Conservation (phyloP, 2,797 vertebrate genomes). For the Anabacerthia variegaticeps region DNA sequence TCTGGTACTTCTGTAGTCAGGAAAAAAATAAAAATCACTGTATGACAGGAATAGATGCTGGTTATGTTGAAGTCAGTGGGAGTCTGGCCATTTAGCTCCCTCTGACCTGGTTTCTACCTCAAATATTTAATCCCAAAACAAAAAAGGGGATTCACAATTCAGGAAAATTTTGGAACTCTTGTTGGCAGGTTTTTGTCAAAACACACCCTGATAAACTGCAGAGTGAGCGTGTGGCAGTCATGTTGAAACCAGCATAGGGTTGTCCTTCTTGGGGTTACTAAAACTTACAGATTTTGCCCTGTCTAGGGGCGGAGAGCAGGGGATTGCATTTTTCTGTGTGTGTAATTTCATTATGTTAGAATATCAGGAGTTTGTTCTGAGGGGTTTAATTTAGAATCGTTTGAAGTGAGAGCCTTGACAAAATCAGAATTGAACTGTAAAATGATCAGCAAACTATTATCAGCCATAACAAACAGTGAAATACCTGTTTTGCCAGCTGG, state of each 20-base stretch:
- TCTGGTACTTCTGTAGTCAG: background rate
- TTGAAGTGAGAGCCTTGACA: background rate
- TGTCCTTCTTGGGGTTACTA: background rate
- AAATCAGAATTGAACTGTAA: background rate
- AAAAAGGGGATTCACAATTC: conserved; percentile 42
- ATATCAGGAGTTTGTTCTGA: background rate
- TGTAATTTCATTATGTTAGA: background rate
- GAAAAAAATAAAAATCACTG: background rate
- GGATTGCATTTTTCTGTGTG: background rate
- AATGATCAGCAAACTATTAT: background rate
- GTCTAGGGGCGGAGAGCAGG: background rate
- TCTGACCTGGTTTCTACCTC: conserved; percentile 2
- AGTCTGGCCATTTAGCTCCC: background rate
- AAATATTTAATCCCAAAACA: conserved; percentile 33
- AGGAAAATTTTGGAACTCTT: background rate
- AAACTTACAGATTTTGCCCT: background rate
- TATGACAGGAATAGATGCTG: conserved; percentile 9
- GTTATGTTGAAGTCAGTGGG: background rate
- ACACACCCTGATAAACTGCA: background rate
- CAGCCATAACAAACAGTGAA: background rate
- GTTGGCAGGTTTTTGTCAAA: conserved; percentile 15
- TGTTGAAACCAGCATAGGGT: background rate
- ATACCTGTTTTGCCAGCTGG: conserved; percentile 26
- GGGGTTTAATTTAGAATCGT: background rate
- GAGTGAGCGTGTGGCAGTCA: background rate